phyloP scores from a whole-genome alignment of 2,797 vertebrate genomes.

The Uromys caudimaculatus region DNA sequence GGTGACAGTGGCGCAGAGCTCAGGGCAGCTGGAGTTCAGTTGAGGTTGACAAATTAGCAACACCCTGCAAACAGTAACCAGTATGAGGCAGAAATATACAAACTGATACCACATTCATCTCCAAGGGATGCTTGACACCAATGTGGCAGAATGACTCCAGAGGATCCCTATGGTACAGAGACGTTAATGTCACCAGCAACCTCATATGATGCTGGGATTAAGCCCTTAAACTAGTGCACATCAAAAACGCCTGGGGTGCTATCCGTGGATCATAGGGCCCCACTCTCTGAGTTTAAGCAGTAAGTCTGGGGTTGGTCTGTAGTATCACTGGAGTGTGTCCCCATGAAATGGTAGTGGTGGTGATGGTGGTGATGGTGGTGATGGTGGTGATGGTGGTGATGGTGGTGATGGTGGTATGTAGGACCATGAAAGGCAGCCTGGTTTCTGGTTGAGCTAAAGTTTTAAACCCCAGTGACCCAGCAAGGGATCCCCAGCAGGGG shows the following conservation, averaged over 20 bases:
- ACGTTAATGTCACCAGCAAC: neutral
- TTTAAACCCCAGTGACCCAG: no score
- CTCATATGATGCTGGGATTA: accelerated
- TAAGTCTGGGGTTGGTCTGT: neutral
- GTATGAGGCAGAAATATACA: neutral
- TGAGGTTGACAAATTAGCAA: neutral
- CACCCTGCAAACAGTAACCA: neutral
- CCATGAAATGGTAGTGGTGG: neutral
- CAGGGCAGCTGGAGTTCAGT: neutral
- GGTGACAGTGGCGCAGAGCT: neutral
- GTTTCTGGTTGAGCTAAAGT: no score
- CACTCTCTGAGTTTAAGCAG: neutral
- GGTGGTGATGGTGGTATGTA: no score
- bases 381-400: no score
- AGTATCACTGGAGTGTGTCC: neutral
- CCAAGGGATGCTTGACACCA: neutral
- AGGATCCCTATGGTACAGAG: neutral
- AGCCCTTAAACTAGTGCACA: neutral
- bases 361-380: neutral
- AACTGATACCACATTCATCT: neutral
- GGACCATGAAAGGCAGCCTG: no score
- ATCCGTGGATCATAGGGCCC: no score
- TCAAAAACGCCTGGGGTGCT: neutral
- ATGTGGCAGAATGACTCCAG: neutral
- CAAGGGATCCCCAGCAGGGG: no score